These are phyloP conservation scores for Anastrepha ludens DNA, from an alignment of 1,140 invertebrate genomes.

Conservation along the genomic window DNA sequence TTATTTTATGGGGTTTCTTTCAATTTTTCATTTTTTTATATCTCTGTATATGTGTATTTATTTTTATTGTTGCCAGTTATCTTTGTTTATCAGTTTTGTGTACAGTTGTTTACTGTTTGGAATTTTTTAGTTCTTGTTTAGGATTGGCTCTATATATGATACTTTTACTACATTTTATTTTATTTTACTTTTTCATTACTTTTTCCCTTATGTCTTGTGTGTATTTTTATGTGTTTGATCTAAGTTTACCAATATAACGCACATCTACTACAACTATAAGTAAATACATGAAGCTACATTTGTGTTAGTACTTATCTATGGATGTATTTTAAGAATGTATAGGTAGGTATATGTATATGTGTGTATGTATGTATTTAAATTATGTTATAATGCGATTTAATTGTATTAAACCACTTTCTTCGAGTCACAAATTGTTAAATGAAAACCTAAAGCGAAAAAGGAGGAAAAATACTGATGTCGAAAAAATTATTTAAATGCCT, in stretches of 20 bases:
- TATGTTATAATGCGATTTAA: background rate
- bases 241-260: constrained; percentile 55
- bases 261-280: constrained; percentile 56
- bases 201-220: constrained; percentile 34
- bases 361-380: background rate
- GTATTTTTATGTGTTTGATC: constrained; percentile 52
- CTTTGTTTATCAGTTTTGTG: constrained; percentile 4
- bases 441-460: no score
- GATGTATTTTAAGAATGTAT: constrained; percentile 7
- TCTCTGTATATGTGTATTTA: background rate
- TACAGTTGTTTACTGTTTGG: background rate
- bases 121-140: constrained; percentile 26
- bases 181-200: constrained; percentile 2
- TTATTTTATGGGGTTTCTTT: background rate
- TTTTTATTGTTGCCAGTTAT: constrained; percentile 29
- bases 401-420: no score
- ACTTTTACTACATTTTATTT: constrained; percentile 27
- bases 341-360: no score
- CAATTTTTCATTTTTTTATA: background rate
- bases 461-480: no score
- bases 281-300: constrained; percentile 56
- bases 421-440: no score
- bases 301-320: constrained; percentile 18
- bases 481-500: no score
- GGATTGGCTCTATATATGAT: background rate